Conservation (phyloP, 1,140 invertebrate genomes). For the Camponotus pennsylvanicus region DNA sequence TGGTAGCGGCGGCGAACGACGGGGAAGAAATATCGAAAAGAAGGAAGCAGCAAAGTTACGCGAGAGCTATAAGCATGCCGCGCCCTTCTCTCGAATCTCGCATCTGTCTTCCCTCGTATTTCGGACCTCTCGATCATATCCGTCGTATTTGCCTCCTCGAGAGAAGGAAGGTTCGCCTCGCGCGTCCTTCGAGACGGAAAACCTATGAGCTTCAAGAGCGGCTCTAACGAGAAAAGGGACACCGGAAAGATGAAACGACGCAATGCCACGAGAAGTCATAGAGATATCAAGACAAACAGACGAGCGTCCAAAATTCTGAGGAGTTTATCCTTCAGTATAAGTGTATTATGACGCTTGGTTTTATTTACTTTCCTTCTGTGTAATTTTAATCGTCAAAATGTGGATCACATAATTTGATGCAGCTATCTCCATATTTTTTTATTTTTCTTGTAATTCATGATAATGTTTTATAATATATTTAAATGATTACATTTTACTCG, state of each 20-base stretch:
- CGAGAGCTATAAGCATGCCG: constrained; percentile 21
- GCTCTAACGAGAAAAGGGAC: constrained; percentile 41
- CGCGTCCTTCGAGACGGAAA: constrained; percentile 51
- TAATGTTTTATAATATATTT: neutral
- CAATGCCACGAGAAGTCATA: neutral
- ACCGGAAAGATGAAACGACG: constrained; percentile 35
- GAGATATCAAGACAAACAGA: constrained; percentile 49
- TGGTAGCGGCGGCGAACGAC: too few relatives aligned
- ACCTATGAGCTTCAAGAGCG: constrained; percentile 52
- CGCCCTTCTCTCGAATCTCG: constrained; percentile 34
- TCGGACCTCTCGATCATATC: constrained; percentile 64
- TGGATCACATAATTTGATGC: neutral
- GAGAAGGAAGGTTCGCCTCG: neutral
- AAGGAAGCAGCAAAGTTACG: constrained; percentile 61
- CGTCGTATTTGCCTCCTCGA: constrained; percentile 57
- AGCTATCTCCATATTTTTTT: neutral
- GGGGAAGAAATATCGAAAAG: constrained; percentile 19
- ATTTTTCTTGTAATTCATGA: too few relatives aligned
- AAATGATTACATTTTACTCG: neutral
- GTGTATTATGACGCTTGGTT: neutral
- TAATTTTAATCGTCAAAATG: neutral
- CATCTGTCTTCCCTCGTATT: constrained; percentile 66
- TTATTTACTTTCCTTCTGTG: neutral
- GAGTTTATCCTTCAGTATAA: neutral
- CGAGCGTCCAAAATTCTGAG: constrained; percentile 8